A percentile compares a stretch with the other conserved stretches of the same genome.
These are phyloP conservation scores for Notoglanidium macrostoma DNA, from an alignment of 2,797 vertebrate genomes.

Conservation along the genomic window DNA sequence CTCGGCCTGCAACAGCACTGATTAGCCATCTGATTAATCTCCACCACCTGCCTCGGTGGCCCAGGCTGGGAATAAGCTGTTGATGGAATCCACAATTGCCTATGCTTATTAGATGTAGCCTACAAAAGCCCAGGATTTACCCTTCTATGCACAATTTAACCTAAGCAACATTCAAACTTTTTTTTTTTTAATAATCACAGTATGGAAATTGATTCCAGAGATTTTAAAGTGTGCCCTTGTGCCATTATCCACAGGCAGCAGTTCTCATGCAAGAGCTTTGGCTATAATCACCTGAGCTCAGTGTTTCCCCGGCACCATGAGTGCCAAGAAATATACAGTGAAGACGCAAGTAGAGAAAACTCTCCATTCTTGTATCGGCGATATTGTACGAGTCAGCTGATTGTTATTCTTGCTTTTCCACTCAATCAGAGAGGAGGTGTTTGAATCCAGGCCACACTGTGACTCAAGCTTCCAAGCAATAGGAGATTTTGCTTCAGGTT, in stretches of 20 bases:
- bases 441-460: slow-evolving; percentile 4
- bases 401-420: slow-evolving; percentile 23
- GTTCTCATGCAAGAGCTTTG: background rate
- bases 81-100: slow-evolving; percentile 30
- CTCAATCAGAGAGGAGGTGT: slow-evolving; percentile 21
- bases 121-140: slow-evolving; percentile 15
- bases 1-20: slow-evolving; percentile 41
- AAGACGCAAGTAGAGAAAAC: background rate
- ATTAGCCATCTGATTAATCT: slow-evolving; percentile 51
- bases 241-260: background rate
- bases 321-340: background rate
- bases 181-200: background rate
- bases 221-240: background rate
- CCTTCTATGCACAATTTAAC: slow-evolving; percentile 21
- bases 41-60: slow-evolving; percentile 26
- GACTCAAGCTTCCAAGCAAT: slow-evolving; percentile 35
- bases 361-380: background rate
- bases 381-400: slow-evolving; percentile 3
- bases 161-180: slow-evolving; percentile 3
- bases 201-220: background rate
- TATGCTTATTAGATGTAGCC: slow-evolving; percentile 34
- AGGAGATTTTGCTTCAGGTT: slow-evolving; percentile 19
- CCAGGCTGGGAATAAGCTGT: slow-evolving; percentile 28
- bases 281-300: slow-evolving; percentile 8
- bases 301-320: background rate